Conservation (phyloP, 2,888 invertebrate genomes). For the Drosophila pseudotalamancana region DNA sequence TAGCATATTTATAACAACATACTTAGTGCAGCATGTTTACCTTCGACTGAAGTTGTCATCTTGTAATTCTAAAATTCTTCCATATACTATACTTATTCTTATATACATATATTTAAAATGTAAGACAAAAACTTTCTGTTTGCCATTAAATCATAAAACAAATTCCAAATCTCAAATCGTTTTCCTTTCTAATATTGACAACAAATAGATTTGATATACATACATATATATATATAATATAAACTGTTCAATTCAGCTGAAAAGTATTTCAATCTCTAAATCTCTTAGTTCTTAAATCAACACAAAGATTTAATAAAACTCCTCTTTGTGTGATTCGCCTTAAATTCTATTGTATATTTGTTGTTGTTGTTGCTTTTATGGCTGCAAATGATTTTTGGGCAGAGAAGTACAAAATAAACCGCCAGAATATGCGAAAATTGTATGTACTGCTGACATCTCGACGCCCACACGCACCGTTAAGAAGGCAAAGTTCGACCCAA, state of each 20-base stretch:
- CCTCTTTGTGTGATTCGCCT: neutral
- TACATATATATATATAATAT: neutral
- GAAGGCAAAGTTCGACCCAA: constrained; percentile 42
- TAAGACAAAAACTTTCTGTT: too few relatives aligned
- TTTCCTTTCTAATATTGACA: too few relatives aligned
- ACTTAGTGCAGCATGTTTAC: too few relatives aligned
- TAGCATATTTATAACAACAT: too few relatives aligned
- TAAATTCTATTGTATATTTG: constrained; percentile 6
- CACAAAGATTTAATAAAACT: neutral
- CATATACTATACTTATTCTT: too few relatives aligned
- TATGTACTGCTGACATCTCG: constrained; percentile 71
- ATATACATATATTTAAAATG: too few relatives aligned
- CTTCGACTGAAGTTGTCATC: too few relatives aligned
- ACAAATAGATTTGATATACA: too few relatives aligned
- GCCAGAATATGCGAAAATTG: constrained; percentile 53
- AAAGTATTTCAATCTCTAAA: neutral
- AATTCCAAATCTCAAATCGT: too few relatives aligned
- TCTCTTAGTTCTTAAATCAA: neutral
- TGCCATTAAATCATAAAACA: too few relatives aligned
- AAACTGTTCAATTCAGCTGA: neutral
- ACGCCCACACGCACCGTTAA: constrained; percentile 54
- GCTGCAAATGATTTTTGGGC: constrained; percentile 20
- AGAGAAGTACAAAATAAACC: constrained; percentile 20
- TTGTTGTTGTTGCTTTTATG: constrained; percentile 8
- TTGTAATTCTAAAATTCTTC: too few relatives aligned